Conservation (phyloP, 2,888 invertebrate genomes). For the Iphiclides podalirius region DNA sequence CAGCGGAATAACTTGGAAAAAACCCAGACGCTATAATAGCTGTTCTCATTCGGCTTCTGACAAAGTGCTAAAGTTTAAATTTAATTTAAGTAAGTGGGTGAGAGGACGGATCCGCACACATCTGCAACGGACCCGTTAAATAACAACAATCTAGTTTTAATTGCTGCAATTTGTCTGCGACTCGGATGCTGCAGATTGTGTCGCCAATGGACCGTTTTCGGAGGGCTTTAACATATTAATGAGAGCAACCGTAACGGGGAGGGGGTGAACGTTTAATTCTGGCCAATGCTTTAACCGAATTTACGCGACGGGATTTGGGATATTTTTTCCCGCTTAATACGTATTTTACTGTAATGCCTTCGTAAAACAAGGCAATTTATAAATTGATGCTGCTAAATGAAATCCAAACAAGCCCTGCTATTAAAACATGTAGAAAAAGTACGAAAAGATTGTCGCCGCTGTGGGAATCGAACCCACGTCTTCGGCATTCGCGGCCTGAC, state of each 20-base stretch:
- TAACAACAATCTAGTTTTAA: conserved; percentile 61
- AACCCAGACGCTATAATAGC: conserved; percentile 34
- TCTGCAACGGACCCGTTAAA: conserved; percentile 43
- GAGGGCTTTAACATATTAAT: conserved; percentile 42
- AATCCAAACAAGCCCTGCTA: not conserved
- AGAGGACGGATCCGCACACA: conserved; percentile 48
- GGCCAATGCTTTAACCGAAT: conserved; percentile 13
- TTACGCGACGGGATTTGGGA: conserved; percentile 9
- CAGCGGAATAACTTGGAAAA: conserved; percentile 52
- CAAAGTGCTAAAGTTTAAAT: conserved; percentile 65
- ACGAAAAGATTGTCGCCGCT: no score
- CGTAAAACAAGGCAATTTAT: conserved; percentile 1
- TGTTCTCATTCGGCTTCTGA: conserved; percentile 40
- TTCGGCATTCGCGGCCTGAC: no score
- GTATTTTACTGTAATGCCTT: conserved; percentile 5
- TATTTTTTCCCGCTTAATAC: conserved; percentile 7
- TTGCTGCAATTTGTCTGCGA: conserved; percentile 51
- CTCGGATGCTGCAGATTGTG: conserved; percentile 42
- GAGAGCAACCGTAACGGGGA: conserved; percentile 32
- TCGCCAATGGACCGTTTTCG: conserved; percentile 37
- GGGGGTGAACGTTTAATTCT: conserved; percentile 24
- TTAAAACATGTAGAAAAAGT: no score
- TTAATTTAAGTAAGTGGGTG: conserved; percentile 53
- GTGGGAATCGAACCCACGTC: no score
- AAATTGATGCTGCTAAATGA: conserved; percentile 1